These are phyloP conservation scores for Panulirus ornatus DNA, from an alignment of 1,140 invertebrate species.

Conservation along the genomic window DNA sequence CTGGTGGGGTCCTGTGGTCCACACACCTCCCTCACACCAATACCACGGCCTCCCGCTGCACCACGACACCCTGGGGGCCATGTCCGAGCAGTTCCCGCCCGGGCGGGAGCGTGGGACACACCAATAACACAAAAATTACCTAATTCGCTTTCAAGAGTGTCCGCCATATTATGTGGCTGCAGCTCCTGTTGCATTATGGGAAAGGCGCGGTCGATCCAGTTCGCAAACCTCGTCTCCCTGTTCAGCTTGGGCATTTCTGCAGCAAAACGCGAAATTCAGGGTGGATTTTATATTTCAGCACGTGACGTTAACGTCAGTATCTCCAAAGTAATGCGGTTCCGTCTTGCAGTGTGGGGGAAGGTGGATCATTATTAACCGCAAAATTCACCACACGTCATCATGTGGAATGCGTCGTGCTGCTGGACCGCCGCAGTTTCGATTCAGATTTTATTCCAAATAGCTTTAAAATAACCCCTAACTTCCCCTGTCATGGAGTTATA, in stretches of 20 bases:
- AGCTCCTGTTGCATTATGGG: constrained; percentile 64
- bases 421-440: constrained; percentile 10
- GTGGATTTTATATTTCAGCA: neutral
- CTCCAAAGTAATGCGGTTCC: too few species aligned
- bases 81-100: neutral
- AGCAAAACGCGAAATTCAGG: neutral
- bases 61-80: neutral
- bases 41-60: neutral
- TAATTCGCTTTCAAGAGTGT: constrained; percentile 72
- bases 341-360: too few species aligned
- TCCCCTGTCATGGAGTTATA: neutral
- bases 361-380: neutral
- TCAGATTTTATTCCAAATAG: neutral
- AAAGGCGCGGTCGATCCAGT: constrained; percentile 70
- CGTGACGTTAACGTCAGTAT: neutral
- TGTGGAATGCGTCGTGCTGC: constrained; percentile 23
- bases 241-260: neutral
- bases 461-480: neutral
- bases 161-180: constrained; percentile 71
- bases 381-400: constrained; percentile 17
- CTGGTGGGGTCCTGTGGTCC: neutral
- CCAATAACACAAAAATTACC: constrained; percentile 56
- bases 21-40: neutral
- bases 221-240: neutral
- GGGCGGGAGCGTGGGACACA: neutral